phyloP scores from a whole-genome alignment of 23 tunicate genomes.

The Phallusia fumigata region DNA sequence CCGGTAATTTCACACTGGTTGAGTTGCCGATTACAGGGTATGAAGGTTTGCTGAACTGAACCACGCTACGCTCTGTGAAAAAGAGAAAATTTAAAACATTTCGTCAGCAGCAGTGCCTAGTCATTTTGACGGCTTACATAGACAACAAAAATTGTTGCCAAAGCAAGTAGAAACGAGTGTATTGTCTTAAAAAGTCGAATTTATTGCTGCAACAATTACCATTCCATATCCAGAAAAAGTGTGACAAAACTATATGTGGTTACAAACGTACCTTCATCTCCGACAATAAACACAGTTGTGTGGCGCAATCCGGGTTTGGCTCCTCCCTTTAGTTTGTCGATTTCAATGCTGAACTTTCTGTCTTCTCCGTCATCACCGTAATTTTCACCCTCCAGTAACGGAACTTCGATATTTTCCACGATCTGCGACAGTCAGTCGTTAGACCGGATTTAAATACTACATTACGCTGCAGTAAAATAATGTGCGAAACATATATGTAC shows the following conservation, averaged over 20 bases:
- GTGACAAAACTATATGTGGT: no score
- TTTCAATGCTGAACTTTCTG: constrained; percentile 72
- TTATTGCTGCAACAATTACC: no score
- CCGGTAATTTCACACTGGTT: constrained; percentile 71
- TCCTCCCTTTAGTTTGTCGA: constrained; percentile 79
- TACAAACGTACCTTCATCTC: constrained; percentile 70
- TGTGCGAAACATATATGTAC: no score
- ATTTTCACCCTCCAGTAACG: constrained; percentile 17
- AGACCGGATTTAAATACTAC: no score
- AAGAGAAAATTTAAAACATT: no score
- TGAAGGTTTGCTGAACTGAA: constrained; percentile 92
- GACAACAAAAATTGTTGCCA: no score
- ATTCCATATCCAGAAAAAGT: no score
- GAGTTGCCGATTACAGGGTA: constrained; percentile 96
- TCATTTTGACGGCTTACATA: no score
- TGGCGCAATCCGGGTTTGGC: constrained; percentile 78
- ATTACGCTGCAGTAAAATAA: no score
- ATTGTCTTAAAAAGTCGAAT: no score
- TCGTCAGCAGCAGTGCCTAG: background rate
- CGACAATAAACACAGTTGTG: constrained; percentile 58
- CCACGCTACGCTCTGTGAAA: constrained; percentile 76
- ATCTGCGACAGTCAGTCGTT: constrained; percentile 8
- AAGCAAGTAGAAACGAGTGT: no score
- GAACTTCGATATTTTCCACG: constrained; percentile 23
- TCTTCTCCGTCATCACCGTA: constrained; percentile 57